Base-by-base conservation (phyloP, 2,888 invertebrate genomes). In the Entomobrya multifasciata region DNA sequence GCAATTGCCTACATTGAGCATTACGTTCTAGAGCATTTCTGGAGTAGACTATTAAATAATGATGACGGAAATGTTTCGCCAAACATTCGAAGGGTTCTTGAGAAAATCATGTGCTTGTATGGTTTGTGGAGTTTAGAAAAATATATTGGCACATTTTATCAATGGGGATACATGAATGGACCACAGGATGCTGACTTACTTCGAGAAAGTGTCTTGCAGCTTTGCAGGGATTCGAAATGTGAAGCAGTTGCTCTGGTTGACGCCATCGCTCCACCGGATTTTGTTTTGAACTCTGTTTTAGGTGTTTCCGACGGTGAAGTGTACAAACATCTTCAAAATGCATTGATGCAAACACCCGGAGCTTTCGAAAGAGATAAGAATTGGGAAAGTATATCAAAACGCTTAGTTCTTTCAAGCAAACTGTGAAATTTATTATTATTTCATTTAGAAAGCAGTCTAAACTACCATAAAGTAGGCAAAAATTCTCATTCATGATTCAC, bases 301-400 rank as follows among this genome's bases (percentile, higher is more conserved):
- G 98, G 96, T 76, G 94, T 94, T 92, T 95, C 97, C 30, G 96
- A 98, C 93, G 98, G 98, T 88, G 94, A 96, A 93, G 94, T 95
- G 0, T 96, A 96, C 92, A 94, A 96, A 91, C 95, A 96, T 92
- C 93, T 97, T 47, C 94, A 96, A 92, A 93, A 94, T 74, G 93
- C 94, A 20, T 94, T 96, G 90, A 94, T 94, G 91, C 94, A 94
- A 60, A 93, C 94, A 89, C 95, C 95, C 0, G 95, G 95, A 11
- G 94, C 95, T 0, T 93, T 96, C 92, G 93, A 94, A 79, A 94
- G 96, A 17, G 95, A 96, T 0, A 91, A 92, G n/a, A 96, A 96
- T 96, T 96, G 96, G 96, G 93, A 94, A 47, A 8, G 8, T 6
- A n/a, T 49, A 2, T 5, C n/a, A 10, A n/a, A 15, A 10, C 36